phyloP scores from a whole-genome alignment of 2,888 invertebrate genomes.

The Drosophila kanekoi region DNA sequence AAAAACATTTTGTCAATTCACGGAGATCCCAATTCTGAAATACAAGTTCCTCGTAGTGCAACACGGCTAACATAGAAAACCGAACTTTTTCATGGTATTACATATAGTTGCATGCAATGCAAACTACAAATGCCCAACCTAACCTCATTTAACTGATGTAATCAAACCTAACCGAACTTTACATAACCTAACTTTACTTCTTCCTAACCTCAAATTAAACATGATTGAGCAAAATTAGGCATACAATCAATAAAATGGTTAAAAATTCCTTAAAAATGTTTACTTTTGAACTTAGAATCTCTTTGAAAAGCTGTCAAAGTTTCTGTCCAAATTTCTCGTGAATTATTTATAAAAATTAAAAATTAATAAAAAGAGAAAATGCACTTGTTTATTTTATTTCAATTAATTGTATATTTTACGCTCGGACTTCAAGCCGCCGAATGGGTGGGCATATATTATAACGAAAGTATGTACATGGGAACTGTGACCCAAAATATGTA shows the following conservation, averaged over 20 bases:
- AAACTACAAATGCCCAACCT: background rate
- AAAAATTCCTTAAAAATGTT: no score
- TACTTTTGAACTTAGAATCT: background rate
- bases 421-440: constrained; percentile 22
- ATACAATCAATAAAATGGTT: no score
- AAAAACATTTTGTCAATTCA: no score
- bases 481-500: background rate
- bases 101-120: no score
- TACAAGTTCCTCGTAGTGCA: no score
- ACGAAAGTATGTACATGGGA: constrained; percentile 29
- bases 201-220: no score
- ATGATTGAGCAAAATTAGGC: no score
- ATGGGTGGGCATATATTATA: constrained; percentile 35
- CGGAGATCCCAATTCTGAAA: no score
- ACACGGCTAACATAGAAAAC: no score
- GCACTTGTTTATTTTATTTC: background rate
- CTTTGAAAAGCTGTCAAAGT: constrained; percentile 1
- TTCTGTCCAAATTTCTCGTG: background rate
- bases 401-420: background rate
- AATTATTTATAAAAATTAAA: background rate
- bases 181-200: no score
- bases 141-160: background rate
- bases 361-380: background rate
- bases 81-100: no score
- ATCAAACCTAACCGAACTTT: background rate